These are phyloP conservation scores for Hemicordylus capensis DNA, from an alignment of 2,113 vertebrate species.

Conservation along the genomic window DNA sequence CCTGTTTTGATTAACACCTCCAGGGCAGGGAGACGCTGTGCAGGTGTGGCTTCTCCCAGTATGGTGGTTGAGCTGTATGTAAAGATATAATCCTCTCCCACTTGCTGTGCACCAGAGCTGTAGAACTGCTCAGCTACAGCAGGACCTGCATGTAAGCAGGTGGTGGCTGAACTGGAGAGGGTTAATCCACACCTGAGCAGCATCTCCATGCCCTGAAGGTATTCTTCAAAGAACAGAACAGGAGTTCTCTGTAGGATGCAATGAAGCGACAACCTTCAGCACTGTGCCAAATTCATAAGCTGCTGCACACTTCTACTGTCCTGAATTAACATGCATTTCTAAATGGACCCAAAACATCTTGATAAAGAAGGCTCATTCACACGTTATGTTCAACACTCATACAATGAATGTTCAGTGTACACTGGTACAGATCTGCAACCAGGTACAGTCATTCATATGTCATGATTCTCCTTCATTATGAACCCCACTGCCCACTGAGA, in stretches of 20 bases:
- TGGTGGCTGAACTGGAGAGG: neutral
- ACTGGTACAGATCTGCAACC: no score
- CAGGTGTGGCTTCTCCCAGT: neutral
- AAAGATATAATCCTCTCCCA: neutral
- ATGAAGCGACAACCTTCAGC: neutral
- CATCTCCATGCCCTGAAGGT: neutral
- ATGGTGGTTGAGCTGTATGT: neutral
- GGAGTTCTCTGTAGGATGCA: neutral
- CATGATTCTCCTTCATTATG: no score
- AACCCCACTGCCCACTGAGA: no score
- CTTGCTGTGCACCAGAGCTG: neutral
- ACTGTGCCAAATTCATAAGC: neutral
- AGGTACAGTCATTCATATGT: no score
- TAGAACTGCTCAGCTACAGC: neutral
- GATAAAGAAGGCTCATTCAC: no score
- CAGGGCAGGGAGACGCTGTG: neutral
- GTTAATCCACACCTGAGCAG: neutral
- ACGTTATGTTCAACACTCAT: no score
- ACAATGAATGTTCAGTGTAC: no score
- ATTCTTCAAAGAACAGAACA: neutral
- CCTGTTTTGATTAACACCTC: constrained; percentile 4
- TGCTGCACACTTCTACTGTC: neutral
- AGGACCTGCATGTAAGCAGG: neutral
- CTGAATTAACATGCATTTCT: neutral
- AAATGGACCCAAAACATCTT: no score